Base-by-base conservation (phyloP, 2,888 invertebrate species). In the Gymnoscelis rufifasciata region DNA sequence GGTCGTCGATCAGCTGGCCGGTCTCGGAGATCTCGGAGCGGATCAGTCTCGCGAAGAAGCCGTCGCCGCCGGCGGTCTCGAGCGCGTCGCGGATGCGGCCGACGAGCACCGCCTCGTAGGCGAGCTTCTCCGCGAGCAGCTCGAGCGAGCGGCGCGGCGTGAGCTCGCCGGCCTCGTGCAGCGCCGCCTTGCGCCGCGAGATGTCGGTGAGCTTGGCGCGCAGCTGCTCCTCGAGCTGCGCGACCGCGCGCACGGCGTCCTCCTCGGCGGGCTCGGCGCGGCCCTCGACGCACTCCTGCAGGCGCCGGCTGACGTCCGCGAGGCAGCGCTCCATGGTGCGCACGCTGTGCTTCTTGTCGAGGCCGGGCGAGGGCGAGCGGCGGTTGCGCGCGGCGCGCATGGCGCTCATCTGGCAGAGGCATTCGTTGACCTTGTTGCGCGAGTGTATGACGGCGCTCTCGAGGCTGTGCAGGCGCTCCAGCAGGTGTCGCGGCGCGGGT, bases 91-190 rank as follows among this genome's bases (percentile, higher is more conserved):
- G 91, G 54, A 93, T 90, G 63, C 92, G 89, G 52, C 91, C 90
- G 47, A 93, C 90, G 47, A 93, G 89, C 14, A 94, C 92, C 47
- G 93, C 93, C 79, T 95, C 95, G 71, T 93, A 95, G 0, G 95
- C 94, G 12, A 95, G 88, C 66, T 94, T 93, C 74, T 95, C 95
- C 1, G 95, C 94, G 43, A 94, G 79, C 43, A 95, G 87, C 64
- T 93, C 92, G 54, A 93, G 78, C 66, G 91, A 92, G 54, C 92
- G 91, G 36, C 90, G 89, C 47, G 90, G 90, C 42, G 93, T 92
- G 54, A 94, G 86, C 63, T 92, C 91, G 45, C 93, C 93, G 7
- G 90, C 90, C 65, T 92, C 91, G 56, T 91, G 88, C 14, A 94
- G 79, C 40, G 89, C 87, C 46, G 92, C 90, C 64, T 93, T 91